Evolutionary conservation across 2,797 vertebrate species (phyloP).

Genomic region (Apogon talboti): DNA sequence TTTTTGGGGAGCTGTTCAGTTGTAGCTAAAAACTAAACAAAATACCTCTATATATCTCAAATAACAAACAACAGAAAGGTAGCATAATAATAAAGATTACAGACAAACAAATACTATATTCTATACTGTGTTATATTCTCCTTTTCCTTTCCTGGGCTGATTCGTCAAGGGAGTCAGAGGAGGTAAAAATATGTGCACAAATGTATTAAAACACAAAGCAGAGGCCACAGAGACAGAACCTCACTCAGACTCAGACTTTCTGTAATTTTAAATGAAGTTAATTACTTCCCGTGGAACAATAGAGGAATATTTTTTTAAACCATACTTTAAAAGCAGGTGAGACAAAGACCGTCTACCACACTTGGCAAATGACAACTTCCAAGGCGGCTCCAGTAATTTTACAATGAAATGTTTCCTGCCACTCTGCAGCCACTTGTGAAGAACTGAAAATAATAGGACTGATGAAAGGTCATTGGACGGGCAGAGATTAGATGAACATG

Average conservation of each 20-base stretch:
- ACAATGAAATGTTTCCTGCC: constrained; percentile 24
- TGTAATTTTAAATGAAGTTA: background rate
- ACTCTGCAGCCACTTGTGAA: constrained; percentile 19
- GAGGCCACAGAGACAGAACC: background rate
- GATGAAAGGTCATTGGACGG: constrained; percentile 38
- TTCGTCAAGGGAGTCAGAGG: no score
- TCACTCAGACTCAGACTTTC: background rate
- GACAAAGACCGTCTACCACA: constrained; percentile 4
- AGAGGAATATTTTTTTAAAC: background rate
- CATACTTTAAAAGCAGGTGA: constrained; percentile 5
- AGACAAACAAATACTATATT: no score
- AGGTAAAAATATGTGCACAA: background rate
- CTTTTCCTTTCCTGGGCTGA: no score
- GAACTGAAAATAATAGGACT: constrained; percentile 37
- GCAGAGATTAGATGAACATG: constrained; percentile 42
- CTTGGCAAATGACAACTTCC: constrained; percentile 15
- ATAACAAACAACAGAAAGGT: no score
- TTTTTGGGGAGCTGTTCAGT: no score
- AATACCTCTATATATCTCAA: no score
- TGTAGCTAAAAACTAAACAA: no score
- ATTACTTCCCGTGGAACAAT: constrained; percentile 14
- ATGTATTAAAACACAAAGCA: background rate
- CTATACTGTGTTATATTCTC: no score
- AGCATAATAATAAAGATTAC: no score
- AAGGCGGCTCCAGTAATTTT: constrained; percentile 15